These are phyloP conservation scores for Pogonocherus hispidulus DNA, from an alignment of 2,888 invertebrate genomes.

Conservation along the genomic window DNA sequence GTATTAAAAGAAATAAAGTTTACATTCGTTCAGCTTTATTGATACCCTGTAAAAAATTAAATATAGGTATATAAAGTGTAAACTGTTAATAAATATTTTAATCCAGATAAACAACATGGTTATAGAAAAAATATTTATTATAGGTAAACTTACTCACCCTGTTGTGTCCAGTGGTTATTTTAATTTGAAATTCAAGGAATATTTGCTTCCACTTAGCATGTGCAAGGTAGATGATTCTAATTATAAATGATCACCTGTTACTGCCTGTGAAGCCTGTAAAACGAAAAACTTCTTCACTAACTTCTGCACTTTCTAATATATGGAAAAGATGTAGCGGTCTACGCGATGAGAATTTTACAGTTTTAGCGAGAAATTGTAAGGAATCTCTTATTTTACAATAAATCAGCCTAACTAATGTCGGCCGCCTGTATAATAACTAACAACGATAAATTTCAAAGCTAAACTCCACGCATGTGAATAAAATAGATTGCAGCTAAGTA, in stretches of 20 bases:
- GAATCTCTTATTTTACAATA: not conserved
- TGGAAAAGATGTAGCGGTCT: conserved; percentile 17
- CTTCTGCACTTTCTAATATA: conserved; percentile 29
- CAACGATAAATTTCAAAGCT: not conserved
- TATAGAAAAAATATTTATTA: no score
- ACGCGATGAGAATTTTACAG: conserved; percentile 14
- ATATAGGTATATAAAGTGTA: no score
- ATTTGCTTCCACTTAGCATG: not conserved
- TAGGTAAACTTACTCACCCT: no score
- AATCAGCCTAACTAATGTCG: not conserved
- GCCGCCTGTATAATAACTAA: not conserved
- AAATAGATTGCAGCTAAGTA: not conserved
- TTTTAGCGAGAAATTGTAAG: conserved; percentile 18
- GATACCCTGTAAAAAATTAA: no score
- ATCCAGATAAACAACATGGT: no score
- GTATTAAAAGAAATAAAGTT: no score
- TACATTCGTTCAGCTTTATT: no score
- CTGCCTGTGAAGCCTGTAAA: not conserved
- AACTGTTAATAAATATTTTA: no score
- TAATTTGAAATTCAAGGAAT: no score
- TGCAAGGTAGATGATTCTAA: conserved; percentile 2
- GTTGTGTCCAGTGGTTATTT: no score
- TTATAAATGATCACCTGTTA: conserved; percentile 15
- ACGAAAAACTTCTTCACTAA: conserved; percentile 16
- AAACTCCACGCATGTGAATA: not conserved